Evolutionary conservation across 2,113 vertebrate species (phyloP), one percentile per base, ranked within the genome.

Genomic region (Ptyas mucosa): DNA sequence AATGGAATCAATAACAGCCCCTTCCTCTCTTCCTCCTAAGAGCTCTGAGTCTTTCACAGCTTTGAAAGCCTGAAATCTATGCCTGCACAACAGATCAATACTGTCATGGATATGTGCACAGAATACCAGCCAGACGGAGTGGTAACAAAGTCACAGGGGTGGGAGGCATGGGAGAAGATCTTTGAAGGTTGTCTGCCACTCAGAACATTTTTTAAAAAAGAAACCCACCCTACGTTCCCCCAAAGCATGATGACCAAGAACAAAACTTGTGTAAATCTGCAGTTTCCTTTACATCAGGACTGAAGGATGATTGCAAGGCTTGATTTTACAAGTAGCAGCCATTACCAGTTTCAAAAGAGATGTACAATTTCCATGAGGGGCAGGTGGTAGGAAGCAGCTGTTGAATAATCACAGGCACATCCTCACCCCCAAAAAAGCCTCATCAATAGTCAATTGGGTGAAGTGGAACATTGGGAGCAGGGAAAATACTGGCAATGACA

Each of bases 321-420:
- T 94, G 94, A 23, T 90, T 95, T 90, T 34, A 92, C 95, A 94
- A 95, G 93, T 93, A 96, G 94, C 94, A 96, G 95, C 94, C 94
- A 93, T 94, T 93, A 91, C 85, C 96, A 94, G 51, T 92, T 93
- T 95, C 91, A 92, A 58, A 96, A 93, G 94, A 95, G 94, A 95
- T 86, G 92, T 23, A 55, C 89, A 91, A 91, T 58, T 93, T 93
- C 93, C 94, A 92, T 12, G 58, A 97, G 96, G 95, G 92, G 92
- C 96, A 96, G 95, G 95, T 96, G 94, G 92, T 58, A 5, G 0
- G 91, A 94, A 89, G 92, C 69, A 92, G 92, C 93, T 95, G 94
- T 91, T 93, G 93, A 95, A 96, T 96, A 96, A 91, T 94, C 90
- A 92, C 92, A 91, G 88, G 87, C 93, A 92, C 54, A 26, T 29